Evolutionary conservation across 2,888 invertebrate species (phyloP).

Genomic region (Cotesia congregata): DNA sequence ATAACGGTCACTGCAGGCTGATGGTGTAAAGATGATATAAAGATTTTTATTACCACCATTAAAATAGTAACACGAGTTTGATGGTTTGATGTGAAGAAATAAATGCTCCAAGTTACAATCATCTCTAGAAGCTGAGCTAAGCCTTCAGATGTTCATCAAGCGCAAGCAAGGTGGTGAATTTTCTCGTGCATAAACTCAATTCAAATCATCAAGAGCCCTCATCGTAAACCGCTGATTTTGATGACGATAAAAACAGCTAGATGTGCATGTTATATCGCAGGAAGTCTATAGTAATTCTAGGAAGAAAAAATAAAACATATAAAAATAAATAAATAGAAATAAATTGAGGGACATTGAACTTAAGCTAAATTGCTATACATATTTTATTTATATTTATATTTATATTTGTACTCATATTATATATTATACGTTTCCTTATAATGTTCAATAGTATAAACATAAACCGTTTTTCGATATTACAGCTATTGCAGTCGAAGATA

Average conservation of each 20-base stretch:
- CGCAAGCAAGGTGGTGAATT: neutral
- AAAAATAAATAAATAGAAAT: neutral
- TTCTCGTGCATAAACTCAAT: neutral
- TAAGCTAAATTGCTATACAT: neutral
- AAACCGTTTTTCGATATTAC: neutral
- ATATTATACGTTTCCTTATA: no score
- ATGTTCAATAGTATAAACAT: neutral
- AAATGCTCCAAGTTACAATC: neutral
- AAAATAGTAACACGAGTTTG: neutral
- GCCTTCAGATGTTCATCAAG: neutral
- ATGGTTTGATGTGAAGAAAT: neutral
- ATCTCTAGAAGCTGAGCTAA: neutral
- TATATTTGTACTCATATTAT: no score
- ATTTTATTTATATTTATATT: neutral
- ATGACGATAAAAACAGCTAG: neutral
- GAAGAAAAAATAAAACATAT: neutral
- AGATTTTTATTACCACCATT: constrained; percentile 5
- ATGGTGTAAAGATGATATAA: no score
- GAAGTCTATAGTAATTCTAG: neutral
- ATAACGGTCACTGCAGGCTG: neutral
- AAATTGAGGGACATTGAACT: neutral
- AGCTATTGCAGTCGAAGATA: neutral
- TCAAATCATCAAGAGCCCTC: neutral
- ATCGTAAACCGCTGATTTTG: neutral
- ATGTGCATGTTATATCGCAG: neutral